Conservation (phyloP, 2,113 vertebrate species). For the Dascyllus trimaculatus region DNA sequence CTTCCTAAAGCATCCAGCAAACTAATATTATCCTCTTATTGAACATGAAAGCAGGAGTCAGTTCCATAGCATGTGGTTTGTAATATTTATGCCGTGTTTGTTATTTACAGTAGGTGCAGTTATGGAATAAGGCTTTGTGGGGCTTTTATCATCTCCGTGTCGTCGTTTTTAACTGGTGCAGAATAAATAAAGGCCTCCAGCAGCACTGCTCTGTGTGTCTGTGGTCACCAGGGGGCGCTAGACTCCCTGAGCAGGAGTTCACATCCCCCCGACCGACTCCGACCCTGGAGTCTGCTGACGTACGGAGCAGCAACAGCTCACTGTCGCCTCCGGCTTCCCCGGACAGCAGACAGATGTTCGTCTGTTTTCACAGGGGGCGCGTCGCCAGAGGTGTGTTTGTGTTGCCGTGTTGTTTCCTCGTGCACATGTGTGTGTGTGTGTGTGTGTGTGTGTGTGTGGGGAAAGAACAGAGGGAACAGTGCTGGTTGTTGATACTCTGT, state of each 20-base stretch:
- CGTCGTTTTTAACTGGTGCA: no score
- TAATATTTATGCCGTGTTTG: no score
- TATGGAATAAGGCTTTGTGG: no score
- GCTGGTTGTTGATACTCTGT: not conserved
- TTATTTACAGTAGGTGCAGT: no score
- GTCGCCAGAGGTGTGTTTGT: constrained; percentile 41
- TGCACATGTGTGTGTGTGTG: not conserved
- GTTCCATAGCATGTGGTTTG: no score
- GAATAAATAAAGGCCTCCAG: no score
- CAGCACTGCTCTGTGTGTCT: constrained; percentile 21
- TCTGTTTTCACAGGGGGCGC: constrained; percentile 23
- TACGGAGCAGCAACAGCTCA: not conserved
- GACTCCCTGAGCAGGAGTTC: not conserved
- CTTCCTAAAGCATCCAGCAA: no score
- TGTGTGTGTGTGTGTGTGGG: not conserved
- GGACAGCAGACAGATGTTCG: constrained; percentile 61
- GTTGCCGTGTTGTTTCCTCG: not conserved
- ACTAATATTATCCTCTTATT: no score
- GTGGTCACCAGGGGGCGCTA: constrained; percentile 68
- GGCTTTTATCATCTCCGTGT: no score
- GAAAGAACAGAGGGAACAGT: not conserved
- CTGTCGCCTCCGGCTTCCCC: constrained; percentile 20
- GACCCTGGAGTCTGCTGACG: constrained; percentile 41
- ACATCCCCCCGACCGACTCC: constrained; percentile 23
- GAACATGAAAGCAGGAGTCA: no score